Evolutionary conservation across 2,113 vertebrate genomes (phyloP), one percentile per base, ranked within the genome.

Genomic region (Aldabrachelys gigantea): DNA sequence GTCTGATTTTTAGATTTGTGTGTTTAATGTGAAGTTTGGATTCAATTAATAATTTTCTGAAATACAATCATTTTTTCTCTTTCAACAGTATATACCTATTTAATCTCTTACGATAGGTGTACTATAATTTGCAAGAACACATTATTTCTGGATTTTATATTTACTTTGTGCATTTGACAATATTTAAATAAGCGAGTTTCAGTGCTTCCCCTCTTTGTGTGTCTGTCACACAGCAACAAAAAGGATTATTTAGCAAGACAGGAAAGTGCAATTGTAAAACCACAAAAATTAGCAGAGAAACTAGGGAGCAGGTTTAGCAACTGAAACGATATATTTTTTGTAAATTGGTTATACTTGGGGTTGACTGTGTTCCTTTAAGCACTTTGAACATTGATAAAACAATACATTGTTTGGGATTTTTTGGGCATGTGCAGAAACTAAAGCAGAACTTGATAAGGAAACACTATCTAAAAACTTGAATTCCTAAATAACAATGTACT

Each of bases 381-480:
- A 52, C 0, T 4, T 0, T 27, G 79, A 91, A 49, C 2, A 50
- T 12, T 53, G 22, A 41, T 75, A 79, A 13, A 6, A 1, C 54
- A 2, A 10, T 6, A 13, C 8, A 10, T 76, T 76, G 41, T 76
- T 76, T 11, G 38, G 24, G 8, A 4, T 5, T 21, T 76, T 44
- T 76, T 69, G 4, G 17, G 41, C 14, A 27, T 27, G 27, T 27
- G 25, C 24, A 47, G 41, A 78, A 78, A 47, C 41, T 13, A 78
- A 47, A 78, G 75, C 38, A 47, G 75, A 76, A 9, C 72, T 24
- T 76, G 41, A 44, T 44, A 10, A 78, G 75, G 12, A 78, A 78
- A 72, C n/a, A 38, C 35, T 22, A 76, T 76, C 72, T 76, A 41
- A 24, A 27, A 76, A 76, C 24, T 25, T 76, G 22, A 41, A 25